Evolutionary conservation across 2,888 invertebrate species (phyloP), one percentile per base, ranked within the genome.

Genomic region (Rhagium mordax): DNA sequence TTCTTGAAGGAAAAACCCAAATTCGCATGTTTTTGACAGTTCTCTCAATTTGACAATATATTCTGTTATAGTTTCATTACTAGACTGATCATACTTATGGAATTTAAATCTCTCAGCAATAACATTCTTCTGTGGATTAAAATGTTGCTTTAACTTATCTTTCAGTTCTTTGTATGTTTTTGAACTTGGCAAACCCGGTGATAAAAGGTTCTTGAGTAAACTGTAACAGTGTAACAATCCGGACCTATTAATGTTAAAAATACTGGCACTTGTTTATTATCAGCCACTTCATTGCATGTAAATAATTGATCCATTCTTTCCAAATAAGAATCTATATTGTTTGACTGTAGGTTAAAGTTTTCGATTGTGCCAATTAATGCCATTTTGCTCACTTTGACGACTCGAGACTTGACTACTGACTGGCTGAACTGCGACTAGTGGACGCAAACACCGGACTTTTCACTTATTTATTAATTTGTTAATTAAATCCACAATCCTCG

Each of bases 51-150:
- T 60, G 29, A 51, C 51, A n/a, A 24, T 29, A 61, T 51, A 61
- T 7, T 49, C 69, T 13, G 48, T 59, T 47, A 60, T 1, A 55
- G 20, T 24, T 55, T 55, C 55, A 21, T 2, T 24, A 13, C 8
- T 55, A 8, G n/a, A 5, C 49, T 69, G 61, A 60, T 51, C 49
- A 18, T 15, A 18, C 20, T 10, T 61, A 0, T 61, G 49, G 51
- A 61, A 69, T 20, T 49, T 69, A 27, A 60, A 69, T 24, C 49
- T 29, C 10, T 69, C 69, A 4, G 51, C 33, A 10, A 69, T 61
- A 51, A 47, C 29, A 8, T 47, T 47, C 10, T 27, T 49, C 13
- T 41, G 21, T 49, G 69, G 60, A 16, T 29, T 8, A 15, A 29
- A 69, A 29, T 69, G 53, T 3, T 61, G 53, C 1, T n/a, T 29